Conservation (phyloP, 2,888 invertebrate species). For the Zele albiditarsus region DNA sequence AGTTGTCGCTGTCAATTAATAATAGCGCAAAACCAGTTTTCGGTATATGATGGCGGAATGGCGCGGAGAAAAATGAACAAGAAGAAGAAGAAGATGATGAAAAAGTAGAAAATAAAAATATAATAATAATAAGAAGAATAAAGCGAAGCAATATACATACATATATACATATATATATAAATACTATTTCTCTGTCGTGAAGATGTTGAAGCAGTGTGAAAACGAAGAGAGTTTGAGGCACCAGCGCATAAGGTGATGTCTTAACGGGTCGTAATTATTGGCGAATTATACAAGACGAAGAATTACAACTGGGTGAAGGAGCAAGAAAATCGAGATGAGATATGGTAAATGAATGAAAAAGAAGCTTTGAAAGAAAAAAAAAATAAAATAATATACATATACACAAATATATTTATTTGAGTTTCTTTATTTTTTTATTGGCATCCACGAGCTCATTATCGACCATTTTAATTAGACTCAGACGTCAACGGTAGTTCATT, state of each 20-base stretch:
- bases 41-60: constrained; percentile 2
- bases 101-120: neutral
- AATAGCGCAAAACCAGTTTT: constrained; percentile 42
- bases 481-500: constrained; percentile 33
- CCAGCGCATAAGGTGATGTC: constrained; percentile 22
- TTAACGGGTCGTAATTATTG: constrained; percentile 26
- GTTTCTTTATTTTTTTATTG: constrained; percentile 23
- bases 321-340: neutral
- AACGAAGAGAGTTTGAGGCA: neutral
- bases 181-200: neutral
- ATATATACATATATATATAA: too few relatives aligned
- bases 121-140: neutral
- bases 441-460: constrained; percentile 37
- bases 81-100: neutral
- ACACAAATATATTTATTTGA: constrained; percentile 15
- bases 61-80: neutral
- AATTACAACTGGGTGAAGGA: constrained; percentile 5
- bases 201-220: constrained; percentile 1
- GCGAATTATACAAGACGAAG: constrained; percentile 31
- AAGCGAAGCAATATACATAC: neutral
- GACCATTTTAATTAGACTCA: constrained; percentile 44
- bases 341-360: constrained; percentile 17
- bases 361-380: neutral
- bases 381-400: too few relatives aligned
- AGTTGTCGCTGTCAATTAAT: constrained; percentile 44